Evolutionary conservation across 2,797 vertebrate species (phyloP), one percentile per base, ranked within the genome.

Genomic region (Pangasius krempfi): DNA sequence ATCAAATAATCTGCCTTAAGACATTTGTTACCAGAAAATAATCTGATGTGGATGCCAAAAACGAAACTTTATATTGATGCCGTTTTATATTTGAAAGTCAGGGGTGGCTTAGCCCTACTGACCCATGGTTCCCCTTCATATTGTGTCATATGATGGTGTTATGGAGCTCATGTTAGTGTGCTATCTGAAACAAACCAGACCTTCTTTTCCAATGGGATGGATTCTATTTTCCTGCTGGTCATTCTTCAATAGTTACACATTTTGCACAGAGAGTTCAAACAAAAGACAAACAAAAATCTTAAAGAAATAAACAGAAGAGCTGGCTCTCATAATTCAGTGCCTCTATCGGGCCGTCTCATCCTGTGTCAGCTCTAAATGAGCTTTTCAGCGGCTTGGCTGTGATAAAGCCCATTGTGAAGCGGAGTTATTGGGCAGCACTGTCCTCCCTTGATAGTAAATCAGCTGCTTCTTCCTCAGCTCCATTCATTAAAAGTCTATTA

Each of bases 401-500:
- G 89, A 91, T 92, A 89, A 90, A 89, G 64, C 79, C 87, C 84
- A 91, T 91, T 91, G 89, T 88, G 58, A 76, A 78, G 86, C 44
- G 44, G 78, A 66, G 81, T 76, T 78, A 87, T 90, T 89, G 87
- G 89, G 87, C 76, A 75, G 76, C 85, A 62, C 72, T 64, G 66
- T 33, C 75, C 78, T 88, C 87, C 73, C 37, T 75, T 84, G 75
- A 89, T 89, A 91, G 89, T 91, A 91, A 90, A 91, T 91, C 87
- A 83, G 92, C 52, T 78, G 40, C 87, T 86, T 91, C 62, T 68
- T 91, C 76, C 82, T 73, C 58, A 85, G 86, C 88, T 84, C 85
- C 86, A 58, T 88, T 87, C 82, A 88, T 91, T 90, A 90, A 91
- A 92, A 84, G 89, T 91, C 89, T 91, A 91, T 92, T 91, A 91